Conservation (phyloP, 1,140 invertebrate species). For the Pseudomyrmex sp. region DNA sequence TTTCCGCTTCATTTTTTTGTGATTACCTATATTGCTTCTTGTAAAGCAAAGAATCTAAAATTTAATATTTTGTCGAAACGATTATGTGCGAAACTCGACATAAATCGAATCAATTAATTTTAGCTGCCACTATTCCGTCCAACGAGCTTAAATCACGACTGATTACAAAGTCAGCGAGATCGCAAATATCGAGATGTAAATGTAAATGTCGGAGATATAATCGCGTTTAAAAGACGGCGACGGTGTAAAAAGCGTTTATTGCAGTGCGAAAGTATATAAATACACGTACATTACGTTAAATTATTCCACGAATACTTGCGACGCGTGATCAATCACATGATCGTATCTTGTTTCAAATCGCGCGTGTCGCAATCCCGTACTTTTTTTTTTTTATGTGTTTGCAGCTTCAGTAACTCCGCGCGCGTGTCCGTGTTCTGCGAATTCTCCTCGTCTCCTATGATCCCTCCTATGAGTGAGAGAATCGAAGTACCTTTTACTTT, state of each 20-base stretch:
- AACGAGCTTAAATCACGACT: neutral
- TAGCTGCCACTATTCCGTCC: conserved; percentile 9
- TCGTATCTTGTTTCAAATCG: neutral
- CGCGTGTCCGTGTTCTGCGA: neutral
- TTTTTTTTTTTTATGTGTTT: neutral
- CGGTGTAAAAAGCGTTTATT: neutral
- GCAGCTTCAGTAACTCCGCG: neutral
- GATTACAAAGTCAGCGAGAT: conserved; percentile 1
- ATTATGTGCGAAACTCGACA: neutral
- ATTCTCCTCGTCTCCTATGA: conserved; percentile 1
- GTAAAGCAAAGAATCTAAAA: neutral
- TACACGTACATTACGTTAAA: neutral
- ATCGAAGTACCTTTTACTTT: conserved; percentile 33
- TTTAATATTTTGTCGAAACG: neutral
- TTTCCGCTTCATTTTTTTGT: too few species aligned
- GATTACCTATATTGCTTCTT: too few species aligned
- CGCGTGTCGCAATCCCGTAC: neutral
- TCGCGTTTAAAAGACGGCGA: neutral
- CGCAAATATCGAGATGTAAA: too few species aligned
- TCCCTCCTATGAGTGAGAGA: neutral
- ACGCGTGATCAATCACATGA: neutral
- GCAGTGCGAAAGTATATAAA: neutral
- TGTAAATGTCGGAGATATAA: neutral
- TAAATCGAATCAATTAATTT: conserved; percentile 12
- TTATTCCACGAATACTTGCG: neutral